Evolutionary conservation across 2,113 vertebrate genomes (phyloP).

Genomic region (Petaurus breviceps): DNA sequence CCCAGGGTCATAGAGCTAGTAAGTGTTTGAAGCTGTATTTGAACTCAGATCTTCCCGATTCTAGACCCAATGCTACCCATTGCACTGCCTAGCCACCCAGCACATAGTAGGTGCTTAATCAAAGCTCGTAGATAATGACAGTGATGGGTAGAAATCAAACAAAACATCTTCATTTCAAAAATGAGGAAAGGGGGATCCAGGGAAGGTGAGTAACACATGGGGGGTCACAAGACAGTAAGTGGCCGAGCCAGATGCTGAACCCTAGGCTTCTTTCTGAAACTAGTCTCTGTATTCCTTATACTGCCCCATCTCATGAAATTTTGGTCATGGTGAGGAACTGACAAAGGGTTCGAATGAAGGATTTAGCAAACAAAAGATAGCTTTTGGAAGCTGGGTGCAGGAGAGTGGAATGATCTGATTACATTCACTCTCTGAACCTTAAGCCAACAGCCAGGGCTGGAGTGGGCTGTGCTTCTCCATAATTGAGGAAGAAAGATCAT

Average conservation of each 20-base stretch:
- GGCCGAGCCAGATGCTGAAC: not conserved
- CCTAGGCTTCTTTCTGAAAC: not conserved
- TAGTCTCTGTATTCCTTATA: not conserved
- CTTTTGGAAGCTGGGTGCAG: constrained; percentile 46
- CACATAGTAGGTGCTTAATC: too few relatives aligned
- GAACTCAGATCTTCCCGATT: too few relatives aligned
- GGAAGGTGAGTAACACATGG: not conserved
- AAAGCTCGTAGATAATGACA: too few relatives aligned
- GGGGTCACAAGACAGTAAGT: not conserved
- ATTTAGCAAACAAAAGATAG: constrained; percentile 61
- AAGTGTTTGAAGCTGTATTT: too few relatives aligned
- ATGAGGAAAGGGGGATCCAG: not conserved
- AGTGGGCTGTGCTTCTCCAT: constrained; percentile 32
- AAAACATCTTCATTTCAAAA: not conserved
- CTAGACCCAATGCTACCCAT: too few relatives aligned
- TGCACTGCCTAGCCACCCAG: too few relatives aligned
- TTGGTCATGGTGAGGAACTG: not conserved
- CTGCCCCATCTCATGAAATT: not conserved
- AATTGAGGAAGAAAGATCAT: constrained; percentile 30
- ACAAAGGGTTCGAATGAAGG: constrained; percentile 15
- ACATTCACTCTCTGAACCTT: constrained; percentile 48
- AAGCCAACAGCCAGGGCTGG: constrained; percentile 60
- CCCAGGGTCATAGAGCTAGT: too few relatives aligned
- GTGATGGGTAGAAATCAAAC: too few relatives aligned
- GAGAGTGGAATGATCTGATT: constrained; percentile 69